Conservation (phyloP, 2,888 invertebrate species). For the Cataglyphis livida region DNA sequence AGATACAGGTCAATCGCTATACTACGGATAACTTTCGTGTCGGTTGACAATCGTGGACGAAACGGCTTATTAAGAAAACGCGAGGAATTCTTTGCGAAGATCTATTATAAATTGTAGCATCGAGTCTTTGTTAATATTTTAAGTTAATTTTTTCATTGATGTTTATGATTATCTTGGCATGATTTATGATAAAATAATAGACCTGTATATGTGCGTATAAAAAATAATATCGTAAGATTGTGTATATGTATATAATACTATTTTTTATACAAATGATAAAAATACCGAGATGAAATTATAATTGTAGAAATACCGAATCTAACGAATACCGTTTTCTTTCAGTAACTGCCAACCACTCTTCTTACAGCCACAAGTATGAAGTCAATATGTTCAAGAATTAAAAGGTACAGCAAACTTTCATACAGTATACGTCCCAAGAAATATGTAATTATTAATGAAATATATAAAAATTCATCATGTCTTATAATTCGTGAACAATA, state of each 20-base stretch:
- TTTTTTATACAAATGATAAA: neutral
- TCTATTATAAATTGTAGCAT: neutral
- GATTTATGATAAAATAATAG: neutral
- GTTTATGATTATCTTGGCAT: neutral
- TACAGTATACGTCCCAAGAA: neutral
- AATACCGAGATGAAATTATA: neutral
- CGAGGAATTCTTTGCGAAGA: neutral
- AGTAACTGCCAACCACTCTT: constrained; percentile 4
- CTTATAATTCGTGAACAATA: neutral
- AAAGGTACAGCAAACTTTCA: neutral
- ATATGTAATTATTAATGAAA: neutral
- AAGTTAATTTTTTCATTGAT: neutral
- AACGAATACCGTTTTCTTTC: constrained; percentile 1
- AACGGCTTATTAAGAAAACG: constrained; percentile 13
- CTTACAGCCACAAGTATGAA: neutral
- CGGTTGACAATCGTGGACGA: constrained; percentile 29
- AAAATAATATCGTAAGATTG: neutral
- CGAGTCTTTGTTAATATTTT: neutral
- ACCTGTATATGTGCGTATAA: constrained; percentile 10
- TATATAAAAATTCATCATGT: neutral
- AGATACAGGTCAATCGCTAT: constrained; percentile 82
- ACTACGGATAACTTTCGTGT: constrained; percentile 68
- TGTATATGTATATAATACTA: neutral
- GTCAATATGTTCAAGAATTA: neutral
- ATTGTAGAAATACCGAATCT: neutral